Evolutionary conservation across 92 coral and sea anemone genomes (phyloP), one percentile per base, ranked within the genome.

Genomic region (Bergia puertoricense): DNA sequence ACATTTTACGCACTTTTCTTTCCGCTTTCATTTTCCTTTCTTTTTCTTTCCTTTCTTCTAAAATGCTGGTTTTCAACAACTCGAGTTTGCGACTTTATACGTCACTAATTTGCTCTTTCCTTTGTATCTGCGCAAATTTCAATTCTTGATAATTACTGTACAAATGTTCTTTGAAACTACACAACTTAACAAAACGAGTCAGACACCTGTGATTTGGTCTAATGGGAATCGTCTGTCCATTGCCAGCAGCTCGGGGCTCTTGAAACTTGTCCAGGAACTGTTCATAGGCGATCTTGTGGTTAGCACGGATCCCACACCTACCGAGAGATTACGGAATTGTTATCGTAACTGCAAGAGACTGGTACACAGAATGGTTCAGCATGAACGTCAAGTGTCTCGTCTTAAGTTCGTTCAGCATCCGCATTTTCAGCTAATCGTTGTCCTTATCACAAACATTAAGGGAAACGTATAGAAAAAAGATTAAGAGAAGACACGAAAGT

Each of bases 301-400:
- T 97, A 13, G 98, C 98, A 37, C 90, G 93, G 18, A 97, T 91
- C 43, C 96, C 99, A 94, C 99, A 97, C 74, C 99, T 97, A 67
- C 23, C 85, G 74, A 89, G 13, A n/a, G 5, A 48, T 20, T 3
- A 85, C 36, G 23, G n/a, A 92, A 43, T 5, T 20, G 36, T 54
- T 54, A 54, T 54, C 59, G 59, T 18, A 54, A 16, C 59, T 10
- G 15, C 59, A 54, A 54, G 57, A 54, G 13, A 54, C 18, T 54
- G 59, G 59, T 54, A 54, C 2, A 11, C 2, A 54, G 16, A 54
- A 54, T 18, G 16, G 59, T 11, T 54, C 18, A 54, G 14, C 59
- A 54, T 10, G 59, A 54, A 54, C 54, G 13, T 7, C 54, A 30
- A 30, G 30, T 30, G 30, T 30, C 30, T 30, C 30, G 30, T 30